phyloP scores from a whole-genome alignment of 1,140 invertebrate genomes.

The Apis cerana region DNA sequence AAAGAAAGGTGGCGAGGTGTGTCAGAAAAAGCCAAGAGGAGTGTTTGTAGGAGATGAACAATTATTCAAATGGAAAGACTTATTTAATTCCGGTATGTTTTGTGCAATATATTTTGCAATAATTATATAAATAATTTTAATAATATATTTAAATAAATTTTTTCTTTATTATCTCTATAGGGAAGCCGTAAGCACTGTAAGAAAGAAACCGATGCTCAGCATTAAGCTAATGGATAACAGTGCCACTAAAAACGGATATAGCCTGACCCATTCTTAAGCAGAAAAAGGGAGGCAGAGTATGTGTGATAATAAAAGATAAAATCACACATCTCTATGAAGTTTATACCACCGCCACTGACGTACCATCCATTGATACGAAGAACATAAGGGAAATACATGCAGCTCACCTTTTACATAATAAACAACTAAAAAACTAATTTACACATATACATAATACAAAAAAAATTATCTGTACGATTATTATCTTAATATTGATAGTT shows the following conservation, averaged over 20 bases:
- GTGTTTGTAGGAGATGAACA: constrained; percentile 86
- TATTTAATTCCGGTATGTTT: constrained; percentile 80
- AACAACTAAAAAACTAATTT: constrained; percentile 79
- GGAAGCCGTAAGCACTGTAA: constrained; percentile 79
- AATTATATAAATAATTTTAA: neutral
- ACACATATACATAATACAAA: constrained; percentile 77
- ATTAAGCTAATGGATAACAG: constrained; percentile 77
- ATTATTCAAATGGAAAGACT: constrained; percentile 81
- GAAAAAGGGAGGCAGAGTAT: constrained; percentile 63
- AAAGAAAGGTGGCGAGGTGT: constrained; percentile 97
- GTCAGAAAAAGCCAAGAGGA: constrained; percentile 99
- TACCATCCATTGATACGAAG: constrained; percentile 75
- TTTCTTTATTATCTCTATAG: constrained; percentile 57
- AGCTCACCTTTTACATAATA: constrained; percentile 79
- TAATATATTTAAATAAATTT: constrained; percentile 1
- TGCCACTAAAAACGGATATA: constrained; percentile 78
- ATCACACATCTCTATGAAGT: constrained; percentile 73
- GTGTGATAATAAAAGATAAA: constrained; percentile 67
- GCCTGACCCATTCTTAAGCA: constrained; percentile 77
- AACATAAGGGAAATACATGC: constrained; percentile 72
- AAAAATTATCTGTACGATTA: constrained; percentile 79
- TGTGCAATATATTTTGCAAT: neutral
- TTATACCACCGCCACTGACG: constrained; percentile 73
- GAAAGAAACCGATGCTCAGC: constrained; percentile 77
- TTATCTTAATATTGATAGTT: constrained; percentile 80